A percentile compares a stretch with the other conserved stretches of the same genome.
These are phyloP conservation scores for Tribolium madens DNA, from an alignment of 1,140 invertebrate genomes.

Conservation along the genomic window DNA sequence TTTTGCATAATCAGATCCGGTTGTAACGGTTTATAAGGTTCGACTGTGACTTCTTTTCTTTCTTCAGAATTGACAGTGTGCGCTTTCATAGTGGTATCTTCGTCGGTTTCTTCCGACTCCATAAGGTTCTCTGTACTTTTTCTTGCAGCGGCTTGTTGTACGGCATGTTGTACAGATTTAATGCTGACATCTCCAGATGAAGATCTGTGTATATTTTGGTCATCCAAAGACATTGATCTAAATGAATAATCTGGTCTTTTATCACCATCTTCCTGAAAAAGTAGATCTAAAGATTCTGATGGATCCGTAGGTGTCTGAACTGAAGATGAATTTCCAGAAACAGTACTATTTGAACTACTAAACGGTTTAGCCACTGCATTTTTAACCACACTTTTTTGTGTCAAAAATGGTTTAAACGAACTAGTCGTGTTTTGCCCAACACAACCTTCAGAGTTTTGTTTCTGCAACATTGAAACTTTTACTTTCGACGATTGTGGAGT, in stretches of 20 bases:
- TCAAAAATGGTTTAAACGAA: conserved; percentile 51
- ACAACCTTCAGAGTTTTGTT: conserved; percentile 62
- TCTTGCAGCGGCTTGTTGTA: conserved; percentile 50
- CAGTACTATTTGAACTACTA: conserved; percentile 56
- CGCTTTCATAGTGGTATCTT: conserved; percentile 51
- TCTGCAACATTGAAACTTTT: conserved; percentile 42
- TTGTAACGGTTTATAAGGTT: conserved; percentile 24
- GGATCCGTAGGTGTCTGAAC: conserved; percentile 60
- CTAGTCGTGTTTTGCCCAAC: conserved; percentile 45
- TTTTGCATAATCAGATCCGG: conserved; percentile 49
- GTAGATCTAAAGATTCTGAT: conserved; percentile 53
- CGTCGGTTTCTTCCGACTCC: conserved; percentile 48
- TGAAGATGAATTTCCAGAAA: conserved; percentile 56
- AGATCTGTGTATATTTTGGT: conserved; percentile 4
- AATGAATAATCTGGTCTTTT: conserved; percentile 36
- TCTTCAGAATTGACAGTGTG: background rate
- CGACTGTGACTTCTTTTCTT: conserved; percentile 9
- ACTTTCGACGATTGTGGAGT: conserved; percentile 35
- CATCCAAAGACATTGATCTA: conserved; percentile 42
- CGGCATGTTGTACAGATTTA: conserved; percentile 50
- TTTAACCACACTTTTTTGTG: conserved; percentile 61
- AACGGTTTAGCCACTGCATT: conserved; percentile 66
- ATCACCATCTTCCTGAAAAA: conserved; percentile 52
- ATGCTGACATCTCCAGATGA: conserved; percentile 48
- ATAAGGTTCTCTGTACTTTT: conserved; percentile 43